Evolutionary conservation across 2,113 vertebrate genomes (phyloP).

Genomic region (Galbula dea): DNA sequence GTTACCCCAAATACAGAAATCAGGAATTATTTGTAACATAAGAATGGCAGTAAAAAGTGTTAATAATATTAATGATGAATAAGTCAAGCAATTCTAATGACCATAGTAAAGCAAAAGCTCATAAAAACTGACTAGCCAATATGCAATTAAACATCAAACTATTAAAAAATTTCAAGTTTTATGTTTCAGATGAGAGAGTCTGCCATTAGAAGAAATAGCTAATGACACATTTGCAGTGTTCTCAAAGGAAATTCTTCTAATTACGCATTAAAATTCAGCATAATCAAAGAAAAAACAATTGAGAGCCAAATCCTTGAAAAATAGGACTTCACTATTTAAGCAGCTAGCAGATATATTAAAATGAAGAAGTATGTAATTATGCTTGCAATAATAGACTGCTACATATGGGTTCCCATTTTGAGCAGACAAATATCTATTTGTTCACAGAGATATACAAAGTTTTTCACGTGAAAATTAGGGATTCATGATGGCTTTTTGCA

Average conservation of each 20-base stretch:
- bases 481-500: background rate
- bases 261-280: background rate
- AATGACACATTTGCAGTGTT: background rate
- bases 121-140: background rate
- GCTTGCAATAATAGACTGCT: background rate
- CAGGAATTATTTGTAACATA: background rate
- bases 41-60: background rate
- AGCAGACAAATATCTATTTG: background rate
- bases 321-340: background rate
- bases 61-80: background rate
- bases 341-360: background rate
- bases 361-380: background rate
- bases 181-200: background rate
- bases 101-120: background rate
- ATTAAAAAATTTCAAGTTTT: conserved; percentile 10
- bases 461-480: background rate
- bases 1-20: background rate
- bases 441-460: background rate
- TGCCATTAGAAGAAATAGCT: background rate
- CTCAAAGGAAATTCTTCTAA: background rate
- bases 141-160: conserved; percentile 11
- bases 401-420: background rate
- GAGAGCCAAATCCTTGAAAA: background rate
- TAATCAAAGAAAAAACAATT: background rate
- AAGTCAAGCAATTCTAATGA: background rate